Evolutionary conservation across 2,797 vertebrate species (phyloP).

Genomic region (Naso thynnoides): DNA sequence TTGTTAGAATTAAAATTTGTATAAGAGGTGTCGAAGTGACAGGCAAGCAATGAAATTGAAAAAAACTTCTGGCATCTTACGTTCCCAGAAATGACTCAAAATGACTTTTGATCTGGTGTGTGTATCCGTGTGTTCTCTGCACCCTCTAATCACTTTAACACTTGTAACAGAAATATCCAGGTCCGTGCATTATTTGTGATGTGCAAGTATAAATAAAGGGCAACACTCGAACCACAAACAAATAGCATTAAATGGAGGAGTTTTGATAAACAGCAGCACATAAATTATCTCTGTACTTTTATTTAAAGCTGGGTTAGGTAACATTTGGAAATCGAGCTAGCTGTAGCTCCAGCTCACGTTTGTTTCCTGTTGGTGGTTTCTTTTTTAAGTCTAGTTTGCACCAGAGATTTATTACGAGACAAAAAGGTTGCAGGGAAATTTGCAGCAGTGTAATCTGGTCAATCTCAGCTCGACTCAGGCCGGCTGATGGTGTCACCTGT

Average conservation of each 20-base stretch:
- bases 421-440: too few relatives aligned
- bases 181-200: slow-evolving; percentile 26
- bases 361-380: too few relatives aligned
- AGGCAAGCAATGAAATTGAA: background rate
- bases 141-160: slow-evolving; percentile 51
- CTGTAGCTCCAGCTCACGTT: too few relatives aligned
- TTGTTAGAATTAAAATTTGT: background rate
- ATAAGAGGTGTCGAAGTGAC: background rate
- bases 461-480: too few relatives aligned
- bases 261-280: slow-evolving; percentile 49
- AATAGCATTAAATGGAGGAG: slow-evolving; percentile 19
- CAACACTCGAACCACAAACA: background rate
- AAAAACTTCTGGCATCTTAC: background rate
- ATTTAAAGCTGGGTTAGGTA: too few relatives aligned
- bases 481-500: too few relatives aligned
- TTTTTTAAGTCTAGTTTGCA: too few relatives aligned
- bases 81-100: background rate
- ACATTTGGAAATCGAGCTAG: too few relatives aligned
- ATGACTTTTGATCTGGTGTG: background rate
- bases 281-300: slow-evolving; percentile 50
- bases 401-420: too few relatives aligned
- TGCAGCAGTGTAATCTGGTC: too few relatives aligned
- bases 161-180: slow-evolving; percentile 40
- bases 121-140: background rate
- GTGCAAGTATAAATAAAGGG: slow-evolving; percentile 54